phyloP scores from a whole-genome alignment of 2,888 invertebrate genomes.

The Aelia acuminata region DNA sequence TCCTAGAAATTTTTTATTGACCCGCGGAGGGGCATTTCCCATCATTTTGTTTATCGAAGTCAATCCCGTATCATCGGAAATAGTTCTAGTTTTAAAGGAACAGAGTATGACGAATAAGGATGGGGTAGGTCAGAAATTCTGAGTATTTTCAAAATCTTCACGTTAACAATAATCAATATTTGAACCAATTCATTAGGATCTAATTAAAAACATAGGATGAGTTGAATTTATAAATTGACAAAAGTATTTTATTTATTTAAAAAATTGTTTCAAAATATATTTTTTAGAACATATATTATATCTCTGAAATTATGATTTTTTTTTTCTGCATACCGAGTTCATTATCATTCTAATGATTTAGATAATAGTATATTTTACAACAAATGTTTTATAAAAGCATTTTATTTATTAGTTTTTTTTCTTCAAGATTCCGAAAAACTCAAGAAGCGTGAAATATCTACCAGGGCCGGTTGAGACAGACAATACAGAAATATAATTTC shows the following conservation, averaged over 20 bases:
- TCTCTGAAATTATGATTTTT: no score
- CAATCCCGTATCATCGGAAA: background rate
- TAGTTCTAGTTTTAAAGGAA: background rate
- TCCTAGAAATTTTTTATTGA: slow-evolving; percentile 34
- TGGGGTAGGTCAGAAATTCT: background rate
- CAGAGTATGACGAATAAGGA: background rate
- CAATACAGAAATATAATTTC: slow-evolving; percentile 46
- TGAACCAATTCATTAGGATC: background rate
- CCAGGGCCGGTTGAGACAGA: slow-evolving; percentile 40
- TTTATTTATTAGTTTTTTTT: background rate
- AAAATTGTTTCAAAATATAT: no score
- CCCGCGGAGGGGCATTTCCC: background rate
- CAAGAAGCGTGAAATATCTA: background rate
- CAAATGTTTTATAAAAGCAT: no score
- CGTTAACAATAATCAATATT: background rate
- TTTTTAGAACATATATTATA: no score
- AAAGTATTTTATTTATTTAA: no score
- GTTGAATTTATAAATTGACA: no score
- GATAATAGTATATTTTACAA: no score
- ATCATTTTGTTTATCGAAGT: background rate
- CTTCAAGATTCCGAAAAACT: background rate
- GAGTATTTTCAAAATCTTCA: background rate
- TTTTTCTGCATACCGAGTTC: no score
- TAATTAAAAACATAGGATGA: no score
- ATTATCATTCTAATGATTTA: no score